phyloP scores from a whole-genome alignment of 2,113 vertebrate species.

The Nannospalax galili region DNA sequence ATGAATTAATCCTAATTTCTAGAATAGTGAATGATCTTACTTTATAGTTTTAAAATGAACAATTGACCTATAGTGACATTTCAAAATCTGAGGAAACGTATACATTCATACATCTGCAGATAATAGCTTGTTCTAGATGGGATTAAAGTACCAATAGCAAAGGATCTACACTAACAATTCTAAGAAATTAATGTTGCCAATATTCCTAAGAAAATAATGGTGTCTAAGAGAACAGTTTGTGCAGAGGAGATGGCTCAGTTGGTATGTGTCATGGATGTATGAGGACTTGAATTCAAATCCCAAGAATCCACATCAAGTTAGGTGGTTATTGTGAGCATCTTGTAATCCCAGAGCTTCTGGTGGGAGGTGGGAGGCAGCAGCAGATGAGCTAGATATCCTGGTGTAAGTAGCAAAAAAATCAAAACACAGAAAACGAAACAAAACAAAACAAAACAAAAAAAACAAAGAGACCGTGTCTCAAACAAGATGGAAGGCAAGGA shows the following conservation, averaged over 20 bases:
- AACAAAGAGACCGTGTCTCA: neutral
- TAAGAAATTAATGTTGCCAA: conserved; percentile 43
- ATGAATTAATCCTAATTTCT: neutral
- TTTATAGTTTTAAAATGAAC: neutral
- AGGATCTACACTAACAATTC: neutral
- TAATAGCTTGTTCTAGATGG: neutral
- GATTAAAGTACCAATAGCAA: neutral
- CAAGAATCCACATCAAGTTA: neutral
- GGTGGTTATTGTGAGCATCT: neutral
- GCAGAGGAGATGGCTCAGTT: neutral
- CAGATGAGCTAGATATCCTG: neutral
- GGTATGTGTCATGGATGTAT: too few relatives aligned
- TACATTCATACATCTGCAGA: neutral
- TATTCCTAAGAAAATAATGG: neutral
- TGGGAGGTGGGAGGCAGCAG: too few relatives aligned
- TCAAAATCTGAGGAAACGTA: conserved; percentile 23
- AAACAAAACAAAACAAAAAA: too few relatives aligned
- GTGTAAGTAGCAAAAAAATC: neutral
- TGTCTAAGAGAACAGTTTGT: neutral
- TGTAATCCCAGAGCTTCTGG: neutral
- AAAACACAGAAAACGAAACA: too few relatives aligned
- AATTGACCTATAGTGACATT: neutral
- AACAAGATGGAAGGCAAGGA: neutral
- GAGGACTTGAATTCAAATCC: neutral
- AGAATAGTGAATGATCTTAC: conserved; percentile 6